Base-by-base conservation (phyloP, 2,888 invertebrate genomes). In the Quadroppia sp. region DNA sequence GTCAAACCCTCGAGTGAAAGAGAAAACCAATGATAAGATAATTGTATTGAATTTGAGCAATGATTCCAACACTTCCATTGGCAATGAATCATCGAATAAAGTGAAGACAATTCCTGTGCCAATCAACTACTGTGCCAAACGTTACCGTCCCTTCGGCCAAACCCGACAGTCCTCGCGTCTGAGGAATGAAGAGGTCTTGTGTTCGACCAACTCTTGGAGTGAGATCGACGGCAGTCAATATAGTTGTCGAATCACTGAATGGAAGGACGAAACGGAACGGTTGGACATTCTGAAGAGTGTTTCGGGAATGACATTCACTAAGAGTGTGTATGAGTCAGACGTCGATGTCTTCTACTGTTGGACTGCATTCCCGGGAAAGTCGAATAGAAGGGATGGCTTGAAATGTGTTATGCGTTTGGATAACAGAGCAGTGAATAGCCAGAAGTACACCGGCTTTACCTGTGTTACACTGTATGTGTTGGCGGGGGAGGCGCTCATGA, bases 321-420 rank as follows among this genome's bases (percentile, higher is more conserved):
- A 40, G 17, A 67, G 67, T 67, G 42, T 67, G 7, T 64, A 17
- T n/a, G 20, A 32, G 7, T 1, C 2, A 20, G 67, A 67, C 25
- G n/a, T 7, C 2, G 23, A 23, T 11, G 67, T 67, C 2, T 67
- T 23, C 15, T 42, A 42, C n/a, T 67, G 40, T 20, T 67, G 4
- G 11, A 42, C n/a, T 42, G 67, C 67, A 20, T 67, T 67, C 25
- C n/a, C 20, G 23, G 67, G 67, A 9, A 0, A 42, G 25, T 67
- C 67, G 9, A 67, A 7, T 67, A 20, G 4, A 40, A 13, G 13
- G 13, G 1, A 42, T 23, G 23, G 40, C 1, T n/a, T 67, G 11
- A 36, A 67, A 15, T 42, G 67, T 67, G 40, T 67, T 7, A 20
- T 67, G 7, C 67, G 42, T 3, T 67, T 67, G 20, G 67, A 67